Conservation (phyloP, 2,113 vertebrate species). For the Stegostoma tigrinum region DNA sequence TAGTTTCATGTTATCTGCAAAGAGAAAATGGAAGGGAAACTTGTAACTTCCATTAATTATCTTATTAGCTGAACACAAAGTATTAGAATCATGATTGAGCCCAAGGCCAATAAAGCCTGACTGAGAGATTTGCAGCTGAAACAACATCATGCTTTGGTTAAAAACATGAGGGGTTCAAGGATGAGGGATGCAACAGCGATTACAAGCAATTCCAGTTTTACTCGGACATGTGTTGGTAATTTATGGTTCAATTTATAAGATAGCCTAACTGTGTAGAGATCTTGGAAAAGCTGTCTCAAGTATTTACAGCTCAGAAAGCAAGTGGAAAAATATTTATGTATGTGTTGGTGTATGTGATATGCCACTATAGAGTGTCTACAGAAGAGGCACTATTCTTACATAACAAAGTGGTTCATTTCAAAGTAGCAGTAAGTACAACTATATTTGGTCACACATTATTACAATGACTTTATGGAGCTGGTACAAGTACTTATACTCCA, state of each 20-base stretch:
- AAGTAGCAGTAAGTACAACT: no score
- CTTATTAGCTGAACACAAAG: neutral
- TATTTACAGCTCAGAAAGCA: neutral
- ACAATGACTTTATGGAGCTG: no score
- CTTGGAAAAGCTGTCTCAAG: neutral
- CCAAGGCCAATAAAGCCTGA: neutral
- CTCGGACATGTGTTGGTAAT: neutral
- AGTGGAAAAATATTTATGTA: neutral
- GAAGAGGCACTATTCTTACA: no score
- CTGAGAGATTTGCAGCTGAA: neutral
- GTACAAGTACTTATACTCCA: no score
- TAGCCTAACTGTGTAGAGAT: neutral
- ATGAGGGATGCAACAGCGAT: neutral
- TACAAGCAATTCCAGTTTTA: neutral
- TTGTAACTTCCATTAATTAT: neutral
- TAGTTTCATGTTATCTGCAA: neutral
- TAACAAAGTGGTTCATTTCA: no score
- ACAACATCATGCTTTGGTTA: neutral
- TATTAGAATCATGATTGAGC: neutral
- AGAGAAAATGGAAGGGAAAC: neutral
- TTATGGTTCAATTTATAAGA: neutral
- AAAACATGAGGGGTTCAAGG: neutral
- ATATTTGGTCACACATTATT: no score
- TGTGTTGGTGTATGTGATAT: no score
- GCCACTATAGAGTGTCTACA: no score